These are phyloP conservation scores for Galbula dea DNA, from an alignment of 2,113 vertebrate species.

Conservation along the genomic window DNA sequence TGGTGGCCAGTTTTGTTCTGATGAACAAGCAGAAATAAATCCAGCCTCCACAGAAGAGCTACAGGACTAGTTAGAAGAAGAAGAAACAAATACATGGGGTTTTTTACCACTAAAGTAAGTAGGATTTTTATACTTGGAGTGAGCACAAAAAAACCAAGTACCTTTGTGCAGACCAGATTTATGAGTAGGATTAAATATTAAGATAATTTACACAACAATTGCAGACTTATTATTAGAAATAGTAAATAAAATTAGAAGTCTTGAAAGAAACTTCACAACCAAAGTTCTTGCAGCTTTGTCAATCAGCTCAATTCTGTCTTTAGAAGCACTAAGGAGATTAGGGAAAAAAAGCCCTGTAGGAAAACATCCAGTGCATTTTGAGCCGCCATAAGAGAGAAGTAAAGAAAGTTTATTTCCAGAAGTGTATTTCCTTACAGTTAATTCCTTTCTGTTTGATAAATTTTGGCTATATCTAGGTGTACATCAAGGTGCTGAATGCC, in stretches of 20 bases:
- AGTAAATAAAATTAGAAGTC: background rate
- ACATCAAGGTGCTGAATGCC: background rate
- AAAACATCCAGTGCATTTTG: background rate
- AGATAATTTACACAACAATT: background rate
- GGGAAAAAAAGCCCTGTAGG: background rate
- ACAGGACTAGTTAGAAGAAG: background rate
- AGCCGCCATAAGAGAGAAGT: background rate
- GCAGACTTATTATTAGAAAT: background rate
- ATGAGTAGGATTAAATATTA: background rate
- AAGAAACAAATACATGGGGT: background rate
- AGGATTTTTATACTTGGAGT: background rate
- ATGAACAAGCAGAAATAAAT: constrained; percentile 29
- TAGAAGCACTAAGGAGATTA: background rate
- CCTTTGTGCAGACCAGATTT: background rate
- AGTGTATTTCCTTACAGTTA: background rate
- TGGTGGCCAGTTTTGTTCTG: constrained; percentile 8
- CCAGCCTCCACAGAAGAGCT: background rate
- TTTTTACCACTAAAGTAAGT: background rate
- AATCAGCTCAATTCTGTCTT: background rate
- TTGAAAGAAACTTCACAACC: background rate
- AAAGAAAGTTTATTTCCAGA: background rate
- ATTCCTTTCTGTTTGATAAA: background rate
- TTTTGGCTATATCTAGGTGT: background rate
- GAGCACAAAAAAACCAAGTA: background rate
- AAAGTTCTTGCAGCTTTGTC: background rate